Base-by-base conservation (phyloP, 2,113 vertebrate genomes). In the Calyptommatus sinebrachiatus region DNA sequence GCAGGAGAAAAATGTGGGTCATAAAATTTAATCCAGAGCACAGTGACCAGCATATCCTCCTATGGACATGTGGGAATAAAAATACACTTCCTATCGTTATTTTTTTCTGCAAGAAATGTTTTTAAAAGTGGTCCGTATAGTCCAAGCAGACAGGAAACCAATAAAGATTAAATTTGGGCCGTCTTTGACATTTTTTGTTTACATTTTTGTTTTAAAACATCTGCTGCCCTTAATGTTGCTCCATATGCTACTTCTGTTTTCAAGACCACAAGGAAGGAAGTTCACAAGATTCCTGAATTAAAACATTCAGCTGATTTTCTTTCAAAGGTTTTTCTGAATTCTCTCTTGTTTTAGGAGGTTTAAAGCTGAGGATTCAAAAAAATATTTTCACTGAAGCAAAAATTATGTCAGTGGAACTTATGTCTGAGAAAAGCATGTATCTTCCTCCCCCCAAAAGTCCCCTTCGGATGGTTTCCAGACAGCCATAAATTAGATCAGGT, bases 161-260 rank as follows among this genome's bases (percentile, higher is more conserved):
- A 8, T 9, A 6, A 62, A 50, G 14, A n/a, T 24, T 29, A 50
- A 12, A 22, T 73, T 9, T 10, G 35, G 29, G 22, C 61, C 18
- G 26, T 53, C 18, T 8, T 63, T 53, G 8, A 69, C 26, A 66
- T 35, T 73, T 35, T 65, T 50, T 80, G 24, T 80, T 73, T 53
- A 53, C 71, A 35, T n/a, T 41, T 80, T 35, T 80, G 22, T 20
- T 28, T 80, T 53, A 41, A 73, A 80, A 68, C 62, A 80, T 28
- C 24, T 73, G 24, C 62, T 67, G 11, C 46, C 62, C 66, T 14
- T 28, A 62, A 35, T 50, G 26, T 35, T 73, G 2, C 70, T 26
- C 65, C 45, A 73, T 9, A 80, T 35, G 28, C 46, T 29, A 14
- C 26, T 76, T 67, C 53, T 48, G 35, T 62, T 71, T 79, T 6